A percentile compares a stretch with the other conserved stretches of the same genome.
phyloP scores from a whole-genome alignment of 2,113 vertebrate genomes.

The Ictalurus furcatus region DNA sequence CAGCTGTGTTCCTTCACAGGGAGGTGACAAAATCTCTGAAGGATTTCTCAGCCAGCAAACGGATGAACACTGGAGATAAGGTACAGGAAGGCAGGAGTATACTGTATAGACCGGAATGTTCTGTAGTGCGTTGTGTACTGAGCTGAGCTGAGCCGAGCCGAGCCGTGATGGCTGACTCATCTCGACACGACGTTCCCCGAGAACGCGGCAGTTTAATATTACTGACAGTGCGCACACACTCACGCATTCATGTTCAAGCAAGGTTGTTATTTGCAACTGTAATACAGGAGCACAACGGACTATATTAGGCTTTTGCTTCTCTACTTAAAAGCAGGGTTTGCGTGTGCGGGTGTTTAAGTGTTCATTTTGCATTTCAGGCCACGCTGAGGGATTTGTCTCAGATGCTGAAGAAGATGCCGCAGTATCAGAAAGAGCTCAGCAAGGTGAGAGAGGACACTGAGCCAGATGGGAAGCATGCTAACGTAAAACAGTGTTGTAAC shows the following conservation, averaged over 20 bases:
- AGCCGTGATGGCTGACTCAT: slow-evolving; percentile 44
- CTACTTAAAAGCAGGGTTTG: background rate
- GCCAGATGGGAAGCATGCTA: background rate
- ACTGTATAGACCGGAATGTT: slow-evolving; percentile 7
- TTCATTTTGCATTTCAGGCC: slow-evolving; percentile 74
- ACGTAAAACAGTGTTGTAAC: background rate
- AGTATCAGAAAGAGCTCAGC: slow-evolving; percentile 98
- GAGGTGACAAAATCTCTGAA: slow-evolving; percentile 96
- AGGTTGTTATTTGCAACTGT: background rate
- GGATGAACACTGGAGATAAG: slow-evolving; percentile 99
- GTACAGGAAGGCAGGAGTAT: slow-evolving; percentile 64
- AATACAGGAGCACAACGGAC: background rate
- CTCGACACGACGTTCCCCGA: background rate
- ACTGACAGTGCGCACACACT: slow-evolving; percentile 10
- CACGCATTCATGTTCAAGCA: background rate
- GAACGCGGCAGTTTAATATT: slow-evolving; percentile 11
- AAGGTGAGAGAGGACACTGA: slow-evolving; percentile 75
- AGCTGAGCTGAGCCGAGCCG: slow-evolving; percentile 13
- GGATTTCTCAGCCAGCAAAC: slow-evolving; percentile 97
- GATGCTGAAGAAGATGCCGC: slow-evolving; percentile 99
- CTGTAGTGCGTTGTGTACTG: background rate
- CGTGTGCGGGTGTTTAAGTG: background rate
- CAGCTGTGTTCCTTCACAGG: slow-evolving; percentile 64
- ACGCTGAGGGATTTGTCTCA: slow-evolving; percentile 96
- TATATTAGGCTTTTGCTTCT: background rate